Evolutionary conservation across 2,888 invertebrate genomes (phyloP), one percentile per base, ranked within the genome.

Genomic region (Cheilosia vulpina): DNA sequence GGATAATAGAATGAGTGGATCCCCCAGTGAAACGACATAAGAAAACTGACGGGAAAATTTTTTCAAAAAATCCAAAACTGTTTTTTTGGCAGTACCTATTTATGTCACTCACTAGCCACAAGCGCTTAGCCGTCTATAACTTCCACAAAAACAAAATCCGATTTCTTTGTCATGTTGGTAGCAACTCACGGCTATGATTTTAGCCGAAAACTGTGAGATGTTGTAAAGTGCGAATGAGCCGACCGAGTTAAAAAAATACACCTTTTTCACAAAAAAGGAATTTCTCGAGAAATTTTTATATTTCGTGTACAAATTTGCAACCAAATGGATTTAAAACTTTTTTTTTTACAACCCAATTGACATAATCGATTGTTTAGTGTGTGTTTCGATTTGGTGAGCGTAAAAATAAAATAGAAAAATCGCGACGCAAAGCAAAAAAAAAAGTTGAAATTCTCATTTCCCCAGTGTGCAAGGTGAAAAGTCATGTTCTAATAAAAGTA

Each of bases 201-300:
- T 84, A 80, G 75, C 80, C 84, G 66, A 71, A 71, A 71, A 76
- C 53, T 62, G 75, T 75, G 65, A 71, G 53, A 71, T 71, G 58
- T 73, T 77, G 66, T 77, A 73, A 84, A 75, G 79, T 84, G 83
- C 79, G 83, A 84, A 84, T 75, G 84, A 84, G 80, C 69, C 84
- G 84, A 75, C 69, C 69, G 79, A 75, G 69, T 60, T 60, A 31
- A 68, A 50, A 84, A 76, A 80, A 71, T 69, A 80, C 73, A 76
- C 71, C 75, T 76, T 80, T 84, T 79, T 79, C 75, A 63, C 43
- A 65, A 65, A 71, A 71, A 84, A 66, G 65, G 69, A 83, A 79
- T 19, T 69, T 69, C 9, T 27, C 65, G 62, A 60, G 68, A 53
- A 57, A 60, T 66, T 55, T 65, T 58, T 34, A 69, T 68, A 65